Evolutionary conservation across 2,888 invertebrate species (phyloP).

Genomic region (Apamea epomidion): DNA sequence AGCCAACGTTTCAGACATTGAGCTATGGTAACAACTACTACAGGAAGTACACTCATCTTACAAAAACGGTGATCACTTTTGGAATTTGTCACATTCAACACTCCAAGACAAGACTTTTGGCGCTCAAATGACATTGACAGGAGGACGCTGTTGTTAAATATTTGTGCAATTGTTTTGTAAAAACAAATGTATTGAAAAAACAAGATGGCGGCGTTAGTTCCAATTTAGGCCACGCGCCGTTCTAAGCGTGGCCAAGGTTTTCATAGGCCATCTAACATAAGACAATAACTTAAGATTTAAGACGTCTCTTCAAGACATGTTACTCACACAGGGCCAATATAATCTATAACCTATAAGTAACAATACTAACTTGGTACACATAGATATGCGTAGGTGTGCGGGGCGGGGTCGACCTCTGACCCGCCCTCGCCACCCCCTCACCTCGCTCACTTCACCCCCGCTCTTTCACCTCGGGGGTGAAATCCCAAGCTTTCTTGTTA

Average conservation of each 20-base stretch:
- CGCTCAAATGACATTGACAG: neutral
- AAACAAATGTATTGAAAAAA: neutral
- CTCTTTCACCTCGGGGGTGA: slow-evolving; percentile 79
- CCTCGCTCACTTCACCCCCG: slow-evolving; percentile 77
- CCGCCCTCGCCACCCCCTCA: slow-evolving; percentile 79
- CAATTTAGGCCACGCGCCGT: neutral
- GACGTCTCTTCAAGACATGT: slow-evolving; percentile 11
- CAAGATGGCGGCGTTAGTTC: neutral
- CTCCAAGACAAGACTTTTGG: neutral
- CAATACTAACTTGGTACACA: slow-evolving; percentile 39
- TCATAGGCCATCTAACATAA: neutral
- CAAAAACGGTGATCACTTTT: neutral
- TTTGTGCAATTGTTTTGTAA: neutral
- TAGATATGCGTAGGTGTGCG: slow-evolving; percentile 73
- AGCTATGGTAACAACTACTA: slow-evolving; percentile 21
- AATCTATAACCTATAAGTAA: slow-evolving; percentile 35
- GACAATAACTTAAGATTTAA: neutral
- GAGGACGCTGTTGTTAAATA: too few relatives aligned
- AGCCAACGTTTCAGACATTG: slow-evolving; percentile 43
- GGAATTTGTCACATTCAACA: neutral
- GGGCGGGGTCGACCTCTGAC: slow-evolving; percentile 85
- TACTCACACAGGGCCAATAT: slow-evolving; percentile 49
- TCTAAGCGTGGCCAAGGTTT: neutral
- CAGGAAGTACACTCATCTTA: neutral
- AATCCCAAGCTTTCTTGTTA: slow-evolving; percentile 68